Base-by-base conservation (phyloP, 2,888 invertebrate genomes). In the Athalia circularis region DNA sequence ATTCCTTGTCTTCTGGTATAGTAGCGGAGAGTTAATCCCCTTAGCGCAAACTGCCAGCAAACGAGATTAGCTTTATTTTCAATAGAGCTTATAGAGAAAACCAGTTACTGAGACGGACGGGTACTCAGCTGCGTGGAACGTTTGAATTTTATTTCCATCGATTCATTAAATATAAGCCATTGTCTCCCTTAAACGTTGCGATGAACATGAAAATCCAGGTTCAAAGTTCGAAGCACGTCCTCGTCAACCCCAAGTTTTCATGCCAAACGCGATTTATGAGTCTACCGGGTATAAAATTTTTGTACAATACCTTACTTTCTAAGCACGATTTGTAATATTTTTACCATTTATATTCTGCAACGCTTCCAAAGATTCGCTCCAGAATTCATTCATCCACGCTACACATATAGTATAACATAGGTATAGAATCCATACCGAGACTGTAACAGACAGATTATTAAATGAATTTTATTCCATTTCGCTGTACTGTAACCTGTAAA, bases 51-150 rank as follows among this genome's bases (percentile, higher is more conserved):
- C 72, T 72, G 72, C 45, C 59, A 59, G 72, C 72, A 72, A 72
- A 72, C 72, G 15, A 72, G 72, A 72, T 72, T 72, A 72, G 59
- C 72, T 72, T 72, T 72, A 72, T 72, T 72, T 72, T 72, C 72
- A 72, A 72, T 72, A 59, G 59, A 72, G 72, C 72, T 72, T 72
- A 72, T 29, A 29, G 59, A 59, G 72, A 57, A 72, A 72, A 47
- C 72, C 72, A 59, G 72, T 72, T 72, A 72, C 57, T 59, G 47
- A 59, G 72, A 72, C 72, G 13, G 45, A 9, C 59, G 9, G 47
- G 59, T 9, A 72, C 72, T 72, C 72, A 45, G 57, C 72, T 72
- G 72, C 13, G 45, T 72, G 47, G 5, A 59, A 72, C 43, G 29
- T 29, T 47, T 47, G 13, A 67, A 59, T 72, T 72, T 59, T 59